These are phyloP conservation scores for Telenomus remus DNA, from an alignment of 1,140 invertebrate species.

Conservation along the genomic window DNA sequence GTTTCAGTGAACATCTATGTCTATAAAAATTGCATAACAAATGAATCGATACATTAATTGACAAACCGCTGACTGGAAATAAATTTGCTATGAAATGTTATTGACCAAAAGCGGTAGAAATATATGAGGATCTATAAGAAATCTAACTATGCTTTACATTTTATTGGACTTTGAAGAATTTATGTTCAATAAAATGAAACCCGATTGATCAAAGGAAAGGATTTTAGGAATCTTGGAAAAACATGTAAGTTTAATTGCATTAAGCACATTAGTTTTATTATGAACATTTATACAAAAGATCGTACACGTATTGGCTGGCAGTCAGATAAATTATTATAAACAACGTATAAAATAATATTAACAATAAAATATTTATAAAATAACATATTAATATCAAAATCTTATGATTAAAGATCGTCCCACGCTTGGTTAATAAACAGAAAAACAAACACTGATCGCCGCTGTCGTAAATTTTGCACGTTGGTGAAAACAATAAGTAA, in stretches of 20 bases:
- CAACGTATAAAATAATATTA: conserved; percentile 36
- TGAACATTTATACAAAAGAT: conserved; percentile 67
- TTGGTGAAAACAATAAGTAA: too few relatives aligned
- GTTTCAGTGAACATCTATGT: conserved; percentile 4
- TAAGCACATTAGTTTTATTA: conserved; percentile 61
- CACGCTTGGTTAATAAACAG: conserved; percentile 15
- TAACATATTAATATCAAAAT: conserved; percentile 28
- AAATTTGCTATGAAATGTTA: conserved; percentile 27
- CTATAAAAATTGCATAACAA: conserved; percentile 8
- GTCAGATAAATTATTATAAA: conserved; percentile 69
- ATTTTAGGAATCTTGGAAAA: conserved; percentile 23
- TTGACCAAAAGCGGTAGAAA: conserved; percentile 9
- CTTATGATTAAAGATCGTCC: conserved; percentile 25
- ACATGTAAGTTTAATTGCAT: conserved; percentile 15
- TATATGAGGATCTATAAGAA: conserved; percentile 5
- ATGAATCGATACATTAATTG: conserved; percentile 29
- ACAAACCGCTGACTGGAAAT: conserved; percentile 2
- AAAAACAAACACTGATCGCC: too few relatives aligned
- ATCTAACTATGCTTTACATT: conserved; percentile 26
- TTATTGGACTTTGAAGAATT: conserved; percentile 37
- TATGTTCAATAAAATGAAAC: conserved; percentile 34
- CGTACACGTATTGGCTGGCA: conserved; percentile 64
- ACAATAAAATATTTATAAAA: conserved; percentile 37
- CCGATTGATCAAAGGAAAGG: conserved; percentile 1
- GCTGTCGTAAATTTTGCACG: too few relatives aligned